phyloP scores from a whole-genome alignment of 2,888 invertebrate genomes.

The Aleiodes testaceus region DNA sequence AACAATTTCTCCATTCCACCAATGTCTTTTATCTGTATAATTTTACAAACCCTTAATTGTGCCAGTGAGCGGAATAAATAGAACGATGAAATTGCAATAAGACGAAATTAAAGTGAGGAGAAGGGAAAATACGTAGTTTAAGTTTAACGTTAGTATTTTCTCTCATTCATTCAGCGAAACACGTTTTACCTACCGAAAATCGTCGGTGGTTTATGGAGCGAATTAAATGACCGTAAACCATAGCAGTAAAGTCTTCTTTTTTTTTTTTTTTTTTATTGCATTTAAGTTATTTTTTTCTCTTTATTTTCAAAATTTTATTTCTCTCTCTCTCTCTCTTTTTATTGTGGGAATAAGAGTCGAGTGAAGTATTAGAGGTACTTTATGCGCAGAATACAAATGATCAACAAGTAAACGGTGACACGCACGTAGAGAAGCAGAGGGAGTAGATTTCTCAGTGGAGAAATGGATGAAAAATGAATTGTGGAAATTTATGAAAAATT shows the following conservation, averaged over 20 bases:
- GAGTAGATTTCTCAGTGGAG: conserved; percentile 43
- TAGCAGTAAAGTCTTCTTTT: conserved; percentile 60
- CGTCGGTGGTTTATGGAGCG: conserved; percentile 59
- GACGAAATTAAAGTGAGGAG: conserved; percentile 34
- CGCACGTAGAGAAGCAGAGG: conserved; percentile 37
- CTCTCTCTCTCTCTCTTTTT: too few species aligned
- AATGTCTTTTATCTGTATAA: conserved; percentile 10
- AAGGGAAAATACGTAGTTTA: not conserved
- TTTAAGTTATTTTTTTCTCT: conserved; percentile 4
- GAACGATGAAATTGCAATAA: conserved; percentile 25
- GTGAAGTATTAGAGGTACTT: conserved; percentile 64
- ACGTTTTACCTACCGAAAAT: conserved; percentile 28
- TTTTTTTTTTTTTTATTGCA: conserved; percentile 42
- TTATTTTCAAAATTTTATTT: too few species aligned
- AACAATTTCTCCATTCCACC: conserved; percentile 36
- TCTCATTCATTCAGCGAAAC: conserved; percentile 16
- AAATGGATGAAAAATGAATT: conserved; percentile 13
- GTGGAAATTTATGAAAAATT: not conserved
- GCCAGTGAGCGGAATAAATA: conserved; percentile 34
- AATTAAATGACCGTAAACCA: conserved; percentile 66
- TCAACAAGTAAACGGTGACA: conserved; percentile 62
- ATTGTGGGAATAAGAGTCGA: conserved; percentile 18
- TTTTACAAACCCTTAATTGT: conserved; percentile 23
- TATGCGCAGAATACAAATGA: conserved; percentile 66
- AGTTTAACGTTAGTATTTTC: conserved; percentile 16